Evolutionary conservation across 2,113 vertebrate genomes (phyloP), one percentile per base, ranked within the genome.

Genomic region (human (Homo sapiens)): DNA sequence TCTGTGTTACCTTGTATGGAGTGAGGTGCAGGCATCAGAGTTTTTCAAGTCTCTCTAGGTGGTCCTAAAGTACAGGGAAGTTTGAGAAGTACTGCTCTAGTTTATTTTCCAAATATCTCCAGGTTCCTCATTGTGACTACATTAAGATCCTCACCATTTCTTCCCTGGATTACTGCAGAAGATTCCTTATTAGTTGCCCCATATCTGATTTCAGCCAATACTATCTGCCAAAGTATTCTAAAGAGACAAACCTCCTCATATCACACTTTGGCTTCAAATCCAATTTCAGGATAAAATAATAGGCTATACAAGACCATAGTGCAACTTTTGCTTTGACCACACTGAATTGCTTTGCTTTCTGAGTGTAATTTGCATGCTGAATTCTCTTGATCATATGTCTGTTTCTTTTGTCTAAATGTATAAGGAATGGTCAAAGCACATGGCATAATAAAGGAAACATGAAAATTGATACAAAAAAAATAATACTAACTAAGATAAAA

Each of bases 371-470:
- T 25, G 11, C 30, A 55, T 85, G 81, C 72, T 85, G 17, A 23
- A 45, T 70, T 96, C 76, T 88, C 66, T 57, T 90, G 68, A 83
- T 48, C 85, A 50, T 43, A 82, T 87, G 92, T 73, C 64, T 94
- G 23, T 48, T 94, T 52, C 72, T 96, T 84, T 89, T 55, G 43
- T 89, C 55, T 89, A 78, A 91, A 94, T 79, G 68, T 82, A 78
- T 94, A 76, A 93, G 43, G 40, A 94, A 70, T 45, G 38, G 73
- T 89, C 73, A 52, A 7, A 96, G 27, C 89, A 96, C 64, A 70
- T 70, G 52, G 76, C 38, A 70, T 78, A 91, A 91, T 88, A 95
- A 93, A 81, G 22, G 35, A 96, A 78, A 64, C 73, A 85, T 59
- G 72, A 70, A 85, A 82, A 89, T 9, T 78, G 79, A 92, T 86